phyloP scores from a whole-genome alignment of 2,888 invertebrate species.

The Scaptomyza parva region DNA sequence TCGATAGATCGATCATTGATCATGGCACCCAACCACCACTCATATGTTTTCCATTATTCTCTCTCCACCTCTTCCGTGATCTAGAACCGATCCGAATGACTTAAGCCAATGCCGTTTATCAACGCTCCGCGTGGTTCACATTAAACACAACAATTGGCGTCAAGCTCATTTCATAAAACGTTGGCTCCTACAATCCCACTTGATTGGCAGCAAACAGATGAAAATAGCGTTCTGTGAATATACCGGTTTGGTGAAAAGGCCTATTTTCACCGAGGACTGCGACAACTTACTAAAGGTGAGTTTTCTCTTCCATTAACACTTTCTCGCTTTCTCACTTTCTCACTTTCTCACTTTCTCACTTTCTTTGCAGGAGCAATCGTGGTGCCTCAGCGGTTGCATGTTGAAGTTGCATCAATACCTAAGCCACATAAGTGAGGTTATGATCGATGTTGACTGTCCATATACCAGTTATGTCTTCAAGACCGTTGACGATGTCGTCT shows the following conservation, averaged over 20 bases:
- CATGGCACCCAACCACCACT: too few relatives aligned
- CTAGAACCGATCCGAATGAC: constrained; percentile 20
- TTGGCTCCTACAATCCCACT: constrained; percentile 18
- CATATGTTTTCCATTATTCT: neutral
- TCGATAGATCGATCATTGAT: neutral
- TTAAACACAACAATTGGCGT: neutral
- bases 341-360: too few relatives aligned
- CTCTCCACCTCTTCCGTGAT: too few relatives aligned
- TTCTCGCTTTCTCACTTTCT: neutral
- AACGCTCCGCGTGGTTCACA: neutral
- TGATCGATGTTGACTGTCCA: constrained; percentile 16
- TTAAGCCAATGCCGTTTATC: constrained; percentile 15
- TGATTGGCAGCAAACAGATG: neutral
- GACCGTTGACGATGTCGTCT: neutral
- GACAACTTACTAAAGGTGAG: neutral
- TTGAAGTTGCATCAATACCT: neutral
- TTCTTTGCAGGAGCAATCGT: neutral
- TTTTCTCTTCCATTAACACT: neutral
- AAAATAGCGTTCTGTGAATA: neutral
- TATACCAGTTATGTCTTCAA: constrained; percentile 3
- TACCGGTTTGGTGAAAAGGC: neutral
- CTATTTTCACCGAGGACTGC: neutral
- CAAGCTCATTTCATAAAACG: neutral
- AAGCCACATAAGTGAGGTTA: neutral
- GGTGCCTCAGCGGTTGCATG: neutral